Base-by-base conservation (phyloP, 2,797 vertebrate genomes). In the Luscinia luscinia region DNA sequence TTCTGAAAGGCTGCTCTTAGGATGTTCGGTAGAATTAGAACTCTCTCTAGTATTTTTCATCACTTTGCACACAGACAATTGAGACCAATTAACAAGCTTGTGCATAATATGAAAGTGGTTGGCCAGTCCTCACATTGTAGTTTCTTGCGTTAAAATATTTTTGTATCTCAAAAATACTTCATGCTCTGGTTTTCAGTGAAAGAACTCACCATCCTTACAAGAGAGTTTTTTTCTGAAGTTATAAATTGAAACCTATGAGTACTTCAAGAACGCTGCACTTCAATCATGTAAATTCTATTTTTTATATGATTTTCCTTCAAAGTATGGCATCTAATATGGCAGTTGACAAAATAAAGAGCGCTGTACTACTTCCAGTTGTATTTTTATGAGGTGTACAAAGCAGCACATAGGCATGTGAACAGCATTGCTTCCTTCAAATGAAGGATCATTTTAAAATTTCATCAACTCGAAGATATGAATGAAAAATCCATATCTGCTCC, bases 301-400 rank as follows among this genome's bases (percentile, higher is more conserved):
- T 93, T 80, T 20, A 69, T 82, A 69, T 12, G 4, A 22, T 66
- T 89, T 89, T 85, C 43, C 48, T 74, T 87, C 32, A 20, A 41
- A 95, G 43, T 87, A n/a, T 75, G 58, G 22, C 61, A 64, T 48
- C 57, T 43, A 72, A 70, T 79, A 77, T 7, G 83, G 46, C 46
- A 85, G 54, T 62, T 91, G 46, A 66, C 75, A 85, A 89, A 93
- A 84, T 83, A 82, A 93, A 84, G 89, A 87, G 41, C 70, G 72
- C n/a, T 90, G 41, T 85, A 66, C 57, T 91, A 63, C 68, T 86
- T 91, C 30, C 55, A 57, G 38, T 64, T 40, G 84, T 80, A 74
- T 84, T 92, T 93, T 85, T 80, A 63, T 82, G 64, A 93, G 57
- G 26, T 62, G 48, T 86, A 55, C 36, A 85, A 77, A 91, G 51